These are phyloP conservation scores for Urosaurus nigricauda DNA, from an alignment of 2,797 vertebrate genomes.

Conservation along the genomic window DNA sequence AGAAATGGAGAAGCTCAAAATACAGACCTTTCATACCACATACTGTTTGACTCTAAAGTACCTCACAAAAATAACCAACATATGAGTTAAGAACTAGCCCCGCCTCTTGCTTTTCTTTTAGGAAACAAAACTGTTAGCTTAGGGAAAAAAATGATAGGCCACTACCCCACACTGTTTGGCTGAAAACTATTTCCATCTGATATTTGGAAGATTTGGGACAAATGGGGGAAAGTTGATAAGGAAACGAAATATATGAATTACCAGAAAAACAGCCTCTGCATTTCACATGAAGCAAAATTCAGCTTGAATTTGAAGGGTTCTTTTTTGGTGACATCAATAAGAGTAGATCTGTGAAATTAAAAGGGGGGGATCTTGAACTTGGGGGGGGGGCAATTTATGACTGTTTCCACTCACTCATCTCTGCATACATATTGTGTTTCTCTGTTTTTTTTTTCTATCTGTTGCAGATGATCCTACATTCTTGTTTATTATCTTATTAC, in stretches of 20 bases:
- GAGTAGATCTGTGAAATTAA: neutral
- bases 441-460: neutral
- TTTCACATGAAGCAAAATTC: neutral
- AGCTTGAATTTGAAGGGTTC: neutral
- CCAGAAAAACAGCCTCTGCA: neutral
- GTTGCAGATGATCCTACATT: constrained; percentile 14
- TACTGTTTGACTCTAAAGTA: neutral
- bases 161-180: neutral
- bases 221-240: neutral
- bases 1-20: neutral
- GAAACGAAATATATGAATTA: neutral
- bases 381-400: neutral
- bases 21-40: neutral
- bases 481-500: constrained; percentile 2
- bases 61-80: neutral
- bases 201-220: neutral
- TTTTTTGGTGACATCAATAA: neutral
- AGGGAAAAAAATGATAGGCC: neutral
- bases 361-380: neutral
- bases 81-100: too few species aligned
- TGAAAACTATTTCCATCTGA: neutral
- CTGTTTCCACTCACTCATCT: neutral
- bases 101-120: neutral
- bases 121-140: neutral
- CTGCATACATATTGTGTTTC: neutral